These are phyloP conservation scores for Leptoclinus maculatus DNA, from an alignment of 2,797 vertebrate genomes.

Conservation along the genomic window DNA sequence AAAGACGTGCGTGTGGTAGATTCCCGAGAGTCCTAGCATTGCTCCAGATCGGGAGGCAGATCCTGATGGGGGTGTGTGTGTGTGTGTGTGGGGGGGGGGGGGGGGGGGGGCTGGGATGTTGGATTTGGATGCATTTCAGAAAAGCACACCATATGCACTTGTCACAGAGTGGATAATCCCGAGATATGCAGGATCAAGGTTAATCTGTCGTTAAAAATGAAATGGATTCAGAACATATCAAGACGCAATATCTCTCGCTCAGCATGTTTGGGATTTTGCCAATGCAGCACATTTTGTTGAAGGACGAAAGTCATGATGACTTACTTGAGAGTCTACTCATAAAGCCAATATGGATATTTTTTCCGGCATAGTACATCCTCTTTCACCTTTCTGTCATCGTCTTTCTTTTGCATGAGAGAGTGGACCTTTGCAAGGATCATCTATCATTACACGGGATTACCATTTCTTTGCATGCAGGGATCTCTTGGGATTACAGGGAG, in stretches of 20 bases:
- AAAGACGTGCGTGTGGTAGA: conserved; percentile 14
- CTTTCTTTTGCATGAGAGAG: conserved; percentile 62
- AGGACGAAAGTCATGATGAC: conserved; percentile 63
- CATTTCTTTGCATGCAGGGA: conserved; percentile 80
- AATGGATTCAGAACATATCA: conserved; percentile 74
- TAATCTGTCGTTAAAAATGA: conserved; percentile 84
- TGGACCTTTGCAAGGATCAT: conserved; percentile 78
- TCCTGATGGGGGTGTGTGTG: background rate
- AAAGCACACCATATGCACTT: conserved; percentile 80
- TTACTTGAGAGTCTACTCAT: conserved; percentile 55
- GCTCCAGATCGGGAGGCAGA: conserved; percentile 37
- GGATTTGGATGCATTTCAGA: conserved; percentile 68
- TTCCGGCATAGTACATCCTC: conserved; percentile 29
- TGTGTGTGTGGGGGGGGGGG: background rate
- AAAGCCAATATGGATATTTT: conserved; percentile 44
- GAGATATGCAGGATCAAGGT: conserved; percentile 80
- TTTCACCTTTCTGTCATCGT: conserved; percentile 52
- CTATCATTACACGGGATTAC: conserved; percentile 82
- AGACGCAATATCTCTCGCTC: conserved; percentile 64
- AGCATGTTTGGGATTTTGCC: conserved; percentile 66
- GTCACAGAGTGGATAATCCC: conserved; percentile 82
- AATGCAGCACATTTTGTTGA: conserved; percentile 65
- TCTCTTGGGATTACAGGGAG: conserved; percentile 81
- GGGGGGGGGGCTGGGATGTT: conserved; percentile 20
- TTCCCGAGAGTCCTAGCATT: conserved; percentile 34